These are phyloP conservation scores for Agapostemon virescens DNA, from an alignment of 2,888 invertebrate species.

Conservation along the genomic window DNA sequence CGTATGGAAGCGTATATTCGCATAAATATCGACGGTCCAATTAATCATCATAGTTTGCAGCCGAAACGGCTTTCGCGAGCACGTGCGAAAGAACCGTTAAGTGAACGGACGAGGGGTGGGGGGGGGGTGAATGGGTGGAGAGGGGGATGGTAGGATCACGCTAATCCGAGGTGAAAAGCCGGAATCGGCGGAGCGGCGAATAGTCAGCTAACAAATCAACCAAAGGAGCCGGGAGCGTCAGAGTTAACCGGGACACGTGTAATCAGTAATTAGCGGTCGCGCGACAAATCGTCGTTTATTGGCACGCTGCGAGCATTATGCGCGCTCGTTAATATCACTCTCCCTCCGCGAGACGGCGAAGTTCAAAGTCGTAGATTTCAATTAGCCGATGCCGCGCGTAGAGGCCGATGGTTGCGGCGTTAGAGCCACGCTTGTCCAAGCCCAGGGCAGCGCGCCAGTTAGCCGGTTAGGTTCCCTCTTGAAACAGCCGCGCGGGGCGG, in stretches of 20 bases:
- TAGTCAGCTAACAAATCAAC: slow-evolving; percentile 45
- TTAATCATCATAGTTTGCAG: neutral
- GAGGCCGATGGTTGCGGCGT: slow-evolving; percentile 47
- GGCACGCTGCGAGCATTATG: slow-evolving; percentile 36
- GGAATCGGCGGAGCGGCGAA: neutral
- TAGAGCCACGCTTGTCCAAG: neutral
- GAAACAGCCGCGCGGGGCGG: neutral
- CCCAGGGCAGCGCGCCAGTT: slow-evolving; percentile 4
- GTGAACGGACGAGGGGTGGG: neutral
- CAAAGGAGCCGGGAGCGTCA: slow-evolving; percentile 33
- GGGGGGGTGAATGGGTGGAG: neutral
- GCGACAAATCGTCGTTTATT: slow-evolving; percentile 61
- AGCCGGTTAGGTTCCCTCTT: slow-evolving; percentile 16
- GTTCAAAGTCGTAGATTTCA: slow-evolving; percentile 78
- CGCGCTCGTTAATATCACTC: slow-evolving; percentile 54
- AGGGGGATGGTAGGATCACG: neutral
- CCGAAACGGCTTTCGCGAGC: neutral
- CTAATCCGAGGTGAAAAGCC: slow-evolving; percentile 11
- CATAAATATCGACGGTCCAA: neutral
- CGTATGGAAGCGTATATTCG: neutral
- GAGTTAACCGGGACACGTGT: slow-evolving; percentile 50
- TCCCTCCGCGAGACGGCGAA: slow-evolving; percentile 54
- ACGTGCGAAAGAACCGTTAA: neutral
- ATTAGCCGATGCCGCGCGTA: slow-evolving; percentile 65
- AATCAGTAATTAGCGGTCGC: slow-evolving; percentile 67